Base-by-base conservation (phyloP, 2,797 vertebrate genomes). In the Rhabdomys pumilio region DNA sequence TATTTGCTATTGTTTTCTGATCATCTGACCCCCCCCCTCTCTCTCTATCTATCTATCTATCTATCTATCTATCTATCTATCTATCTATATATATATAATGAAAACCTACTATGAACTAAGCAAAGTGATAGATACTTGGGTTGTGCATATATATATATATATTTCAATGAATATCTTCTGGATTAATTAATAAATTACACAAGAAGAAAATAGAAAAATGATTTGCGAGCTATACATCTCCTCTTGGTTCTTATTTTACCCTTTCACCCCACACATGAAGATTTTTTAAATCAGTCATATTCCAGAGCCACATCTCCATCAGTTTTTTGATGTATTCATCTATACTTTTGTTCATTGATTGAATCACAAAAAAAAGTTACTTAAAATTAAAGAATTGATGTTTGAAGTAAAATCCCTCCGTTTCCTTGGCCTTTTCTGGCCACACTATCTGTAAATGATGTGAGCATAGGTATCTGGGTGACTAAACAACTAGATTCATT, bases 161-260 rank as follows among this genome's bases (percentile, higher is more conserved):
- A 38, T 38, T 91, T 92, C 34, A 92, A 81, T 89, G 50, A 84
- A 73, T 38, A 89, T 55, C 12, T 95, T 3, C 85, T 94, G 22
- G n/a, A 85, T 15, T 31, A 67, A 85, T 89, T 24, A 81, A 86
- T 81, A 3, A 91, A 79, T 47, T 57, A 87, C 84, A 41, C 77
- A 86, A 73, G 17, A 84, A 41, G 69, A 87, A 50, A 80, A 82
- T 10, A 57, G 19, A 59, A 89, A 53, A 94, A 22, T 1, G 3
- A 79, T 73, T 17, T 38, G 67, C 76, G 85, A 31, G 3, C n/a
- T 55, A 89, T 80, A 15, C 44, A 38, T 59, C n/a, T 85, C 44
- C 10, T 85, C 57, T 92, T n/a, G 67, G 59, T 50, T 85, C 29
- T 65, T 65, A 85, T 50, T 50, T 85, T 67, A 50, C 61, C 47